Base-by-base conservation (phyloP, 2,888 invertebrate genomes). In the Clusia tigrina region DNA sequence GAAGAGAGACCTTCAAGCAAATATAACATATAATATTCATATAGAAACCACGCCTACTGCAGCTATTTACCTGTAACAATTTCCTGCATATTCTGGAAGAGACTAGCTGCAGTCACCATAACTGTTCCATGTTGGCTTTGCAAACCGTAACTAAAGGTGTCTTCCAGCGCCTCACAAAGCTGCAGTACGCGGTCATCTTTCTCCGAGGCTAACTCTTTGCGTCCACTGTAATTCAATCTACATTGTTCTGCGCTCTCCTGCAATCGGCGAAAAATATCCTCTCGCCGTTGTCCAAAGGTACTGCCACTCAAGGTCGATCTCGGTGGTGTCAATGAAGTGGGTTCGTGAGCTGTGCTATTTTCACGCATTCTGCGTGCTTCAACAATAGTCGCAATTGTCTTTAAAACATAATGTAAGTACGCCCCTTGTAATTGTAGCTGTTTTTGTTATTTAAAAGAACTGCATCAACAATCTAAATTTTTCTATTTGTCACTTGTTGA, bases 181-280 rank as follows among this genome's bases (percentile, higher is more conserved):
- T 88, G 85, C 18, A 68, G 70, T n/a, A 82, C 78, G 37, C 66
- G 63, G 17, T 77, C 75, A 81, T 96, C 95, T 74, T 91, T 89
- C 83, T 97, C 96, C 15, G 96, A 94, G 1, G 96, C 96, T 62
- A 97, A 84, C 82, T 96, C 95, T 55, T 92, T 90, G 82, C 92
- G 91, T 3, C 94, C 94, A 70, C 94, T 94, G 86, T 93, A 97
- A 63, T 93, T 87, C 69, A 88, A 89, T 78, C 94, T 94, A 80
- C 95, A 95, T 25, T 76, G 71, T 55, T 76, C 76, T 26, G 81
- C 78, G 51, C 69, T 71, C 60, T 74, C 66, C 51, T 80, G 76
- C 2, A 83, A 67, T n/a, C 80, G 70, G n/a, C 72, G 69, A 59
- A 80, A 78, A 25, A 83, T 78, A 54, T 78, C 77, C 62, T 81